Conservation (phyloP, 2,113 vertebrate species). For the Tonatia bakeri region DNA sequence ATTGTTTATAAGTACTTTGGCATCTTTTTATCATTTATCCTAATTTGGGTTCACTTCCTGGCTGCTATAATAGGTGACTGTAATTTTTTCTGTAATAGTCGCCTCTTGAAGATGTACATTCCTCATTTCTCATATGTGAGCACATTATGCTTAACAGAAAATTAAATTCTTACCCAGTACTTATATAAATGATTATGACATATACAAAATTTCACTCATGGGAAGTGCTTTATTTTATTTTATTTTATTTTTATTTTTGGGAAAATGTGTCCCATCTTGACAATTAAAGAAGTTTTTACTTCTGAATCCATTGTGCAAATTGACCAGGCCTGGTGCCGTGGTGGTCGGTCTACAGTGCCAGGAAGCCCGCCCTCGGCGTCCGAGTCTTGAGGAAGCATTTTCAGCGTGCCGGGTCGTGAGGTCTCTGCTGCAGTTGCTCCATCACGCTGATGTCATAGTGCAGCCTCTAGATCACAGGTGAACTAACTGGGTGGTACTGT, state of each 20-base stretch:
- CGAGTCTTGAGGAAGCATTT: not conserved
- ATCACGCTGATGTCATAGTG: not conserved
- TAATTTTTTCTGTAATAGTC: not conserved
- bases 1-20: conserved; percentile 40
- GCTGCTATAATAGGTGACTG: not conserved
- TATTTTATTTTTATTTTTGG: not conserved
- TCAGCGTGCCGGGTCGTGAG: not conserved
- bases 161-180: not conserved
- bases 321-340: not conserved
- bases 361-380: not conserved
- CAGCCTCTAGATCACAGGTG: not conserved
- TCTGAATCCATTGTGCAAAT: not conserved
- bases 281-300: not conserved
- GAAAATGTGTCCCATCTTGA: not conserved
- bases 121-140: not conserved
- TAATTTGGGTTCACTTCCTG: conserved; percentile 15
- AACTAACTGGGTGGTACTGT: not conserved
- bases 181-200: not conserved
- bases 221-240: not conserved
- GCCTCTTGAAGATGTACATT: not conserved
- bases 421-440: not conserved
- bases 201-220: not conserved
- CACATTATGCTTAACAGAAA: not conserved
- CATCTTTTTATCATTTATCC: conserved; percentile 44
- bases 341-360: not conserved